Evolutionary conservation across 2,113 vertebrate species (phyloP).

Genomic region (Archocentrus centrarchus): DNA sequence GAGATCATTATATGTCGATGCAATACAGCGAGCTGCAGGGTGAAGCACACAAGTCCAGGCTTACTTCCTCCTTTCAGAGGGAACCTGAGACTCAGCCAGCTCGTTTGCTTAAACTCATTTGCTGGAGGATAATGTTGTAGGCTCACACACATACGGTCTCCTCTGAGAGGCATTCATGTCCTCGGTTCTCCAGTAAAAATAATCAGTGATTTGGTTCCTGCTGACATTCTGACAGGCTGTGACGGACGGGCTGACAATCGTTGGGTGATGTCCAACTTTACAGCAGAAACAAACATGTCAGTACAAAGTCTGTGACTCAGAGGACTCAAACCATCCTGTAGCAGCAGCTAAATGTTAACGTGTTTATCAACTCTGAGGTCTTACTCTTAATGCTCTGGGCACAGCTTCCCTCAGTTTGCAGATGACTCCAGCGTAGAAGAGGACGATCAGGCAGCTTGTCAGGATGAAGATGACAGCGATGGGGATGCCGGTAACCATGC

Average conservation of each 20-base stretch:
- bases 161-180: neutral
- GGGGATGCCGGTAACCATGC: neutral
- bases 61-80: neutral
- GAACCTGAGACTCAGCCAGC: neutral
- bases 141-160: neutral
- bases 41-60: neutral
- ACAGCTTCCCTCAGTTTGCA: slow-evolving; percentile 46
- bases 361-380: neutral
- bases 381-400: slow-evolving; percentile 59
- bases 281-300: neutral
- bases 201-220: too few relatives aligned
- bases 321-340: neutral
- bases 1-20: too few relatives aligned
- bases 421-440: slow-evolving; percentile 66
- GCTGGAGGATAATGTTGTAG: neutral
- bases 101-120: neutral
- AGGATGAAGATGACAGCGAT: neutral
- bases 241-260: neutral
- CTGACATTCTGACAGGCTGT: too few relatives aligned
- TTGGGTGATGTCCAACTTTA: neutral
- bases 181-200: too few relatives aligned
- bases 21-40: neutral
- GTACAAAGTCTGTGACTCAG: too few relatives aligned
- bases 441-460: neutral
- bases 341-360: too few relatives aligned